Evolutionary conservation across 2,797 vertebrate species (phyloP).

Genomic region (Acrocephalus scirpaceus): DNA sequence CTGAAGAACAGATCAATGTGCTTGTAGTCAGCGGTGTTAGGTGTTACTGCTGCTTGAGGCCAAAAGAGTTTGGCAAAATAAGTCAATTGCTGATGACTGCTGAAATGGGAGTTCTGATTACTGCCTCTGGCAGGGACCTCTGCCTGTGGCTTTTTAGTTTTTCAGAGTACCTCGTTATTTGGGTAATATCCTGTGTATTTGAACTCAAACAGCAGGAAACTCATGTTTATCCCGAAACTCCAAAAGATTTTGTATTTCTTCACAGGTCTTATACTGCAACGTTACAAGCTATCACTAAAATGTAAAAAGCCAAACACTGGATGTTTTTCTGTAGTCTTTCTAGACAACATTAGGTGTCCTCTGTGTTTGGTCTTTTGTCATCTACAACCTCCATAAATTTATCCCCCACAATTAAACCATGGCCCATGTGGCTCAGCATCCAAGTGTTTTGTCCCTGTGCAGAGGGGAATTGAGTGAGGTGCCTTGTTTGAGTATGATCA

Average conservation of each 20-base stretch:
- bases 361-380: background rate
- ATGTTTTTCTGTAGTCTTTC: background rate
- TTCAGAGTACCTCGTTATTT: background rate
- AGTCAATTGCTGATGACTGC: background rate
- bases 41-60: background rate
- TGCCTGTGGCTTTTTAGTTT: background rate
- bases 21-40: rapidly evolving
- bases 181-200: background rate
- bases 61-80: background rate
- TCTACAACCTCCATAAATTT: background rate
- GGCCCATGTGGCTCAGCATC: background rate
- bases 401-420: background rate
- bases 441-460: rapidly evolving
- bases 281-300: background rate
- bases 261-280: background rate
- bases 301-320: background rate
- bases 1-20: rapidly evolving
- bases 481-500: background rate
- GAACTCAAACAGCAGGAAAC: background rate
- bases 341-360: background rate
- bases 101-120: background rate
- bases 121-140: background rate
- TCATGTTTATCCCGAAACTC: background rate
- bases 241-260: background rate
- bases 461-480: background rate